A percentile compares a stretch with the other conserved stretches of the same genome.
Evolutionary conservation across 2,113 vertebrate species (phyloP).

Genomic region (Macrotus californicus): DNA sequence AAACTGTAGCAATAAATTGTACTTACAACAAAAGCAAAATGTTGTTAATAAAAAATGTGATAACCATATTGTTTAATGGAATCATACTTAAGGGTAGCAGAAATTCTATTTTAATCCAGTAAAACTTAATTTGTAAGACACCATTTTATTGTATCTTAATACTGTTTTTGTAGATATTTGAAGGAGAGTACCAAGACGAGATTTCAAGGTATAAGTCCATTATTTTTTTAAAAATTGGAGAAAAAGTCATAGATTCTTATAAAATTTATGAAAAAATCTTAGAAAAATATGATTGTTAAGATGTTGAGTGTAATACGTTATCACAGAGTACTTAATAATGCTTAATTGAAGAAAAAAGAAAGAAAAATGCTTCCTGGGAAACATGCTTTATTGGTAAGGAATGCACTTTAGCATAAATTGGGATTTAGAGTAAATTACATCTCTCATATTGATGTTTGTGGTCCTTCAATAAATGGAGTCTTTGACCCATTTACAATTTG

Average conservation of each 20-base stretch:
- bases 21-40: background rate
- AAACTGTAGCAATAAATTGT: background rate
- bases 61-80: background rate
- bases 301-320: background rate
- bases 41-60: background rate
- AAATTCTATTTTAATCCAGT: background rate
- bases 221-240: background rate
- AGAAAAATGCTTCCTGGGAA: background rate
- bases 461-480: background rate
- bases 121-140: background rate
- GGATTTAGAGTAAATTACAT: background rate
- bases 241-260: background rate
- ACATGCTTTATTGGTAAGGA: background rate
- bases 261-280: background rate
- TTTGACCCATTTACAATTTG: background rate
- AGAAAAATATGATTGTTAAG: background rate
- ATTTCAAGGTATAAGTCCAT: background rate
- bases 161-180: background rate
- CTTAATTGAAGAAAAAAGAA: background rate
- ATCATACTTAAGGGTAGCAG: background rate
- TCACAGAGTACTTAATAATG: background rate
- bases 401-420: no score
- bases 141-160: background rate
- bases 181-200: background rate
- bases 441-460: background rate